These are phyloP conservation scores for Pseudorectes ferrugineus DNA, from an alignment of 2,113 vertebrate species.

Conservation along the genomic window DNA sequence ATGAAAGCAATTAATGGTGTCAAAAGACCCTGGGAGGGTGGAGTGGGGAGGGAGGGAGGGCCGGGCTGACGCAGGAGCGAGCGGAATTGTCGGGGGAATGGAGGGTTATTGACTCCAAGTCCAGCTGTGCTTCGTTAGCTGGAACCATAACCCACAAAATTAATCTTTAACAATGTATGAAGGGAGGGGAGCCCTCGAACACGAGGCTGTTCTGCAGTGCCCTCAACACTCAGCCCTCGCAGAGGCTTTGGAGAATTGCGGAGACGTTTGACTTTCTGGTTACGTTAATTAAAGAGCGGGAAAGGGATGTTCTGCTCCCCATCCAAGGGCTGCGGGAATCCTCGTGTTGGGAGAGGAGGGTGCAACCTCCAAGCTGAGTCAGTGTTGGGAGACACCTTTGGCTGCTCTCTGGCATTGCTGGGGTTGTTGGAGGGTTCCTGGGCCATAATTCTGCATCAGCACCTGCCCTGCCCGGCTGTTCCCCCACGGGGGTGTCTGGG, in stretches of 20 bases:
- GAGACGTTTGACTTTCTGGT: background rate
- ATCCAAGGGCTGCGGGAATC: background rate
- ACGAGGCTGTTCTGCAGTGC: background rate
- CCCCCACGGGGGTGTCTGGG: background rate
- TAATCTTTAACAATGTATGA: background rate
- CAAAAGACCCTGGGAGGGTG: background rate
- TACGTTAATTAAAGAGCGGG: accelerated
- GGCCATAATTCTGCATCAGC: accelerated
- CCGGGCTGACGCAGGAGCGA: background rate
- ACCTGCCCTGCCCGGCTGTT: background rate
- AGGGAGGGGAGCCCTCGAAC: background rate
- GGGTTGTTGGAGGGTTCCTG: background rate
- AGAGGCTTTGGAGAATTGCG: background rate
- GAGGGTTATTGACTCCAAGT: background rate
- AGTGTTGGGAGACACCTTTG: background rate
- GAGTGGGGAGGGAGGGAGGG: background rate
- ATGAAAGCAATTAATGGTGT: background rate
- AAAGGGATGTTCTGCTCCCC: background rate
- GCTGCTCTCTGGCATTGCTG: accelerated
- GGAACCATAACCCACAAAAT: background rate
- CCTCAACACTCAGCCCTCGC: background rate
- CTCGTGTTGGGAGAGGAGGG: background rate
- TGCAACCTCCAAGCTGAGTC: background rate
- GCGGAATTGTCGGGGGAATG: background rate
- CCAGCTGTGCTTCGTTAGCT: background rate